Evolutionary conservation across 2,888 invertebrate species (phyloP).

Genomic region (Nowickia ferox): DNA sequence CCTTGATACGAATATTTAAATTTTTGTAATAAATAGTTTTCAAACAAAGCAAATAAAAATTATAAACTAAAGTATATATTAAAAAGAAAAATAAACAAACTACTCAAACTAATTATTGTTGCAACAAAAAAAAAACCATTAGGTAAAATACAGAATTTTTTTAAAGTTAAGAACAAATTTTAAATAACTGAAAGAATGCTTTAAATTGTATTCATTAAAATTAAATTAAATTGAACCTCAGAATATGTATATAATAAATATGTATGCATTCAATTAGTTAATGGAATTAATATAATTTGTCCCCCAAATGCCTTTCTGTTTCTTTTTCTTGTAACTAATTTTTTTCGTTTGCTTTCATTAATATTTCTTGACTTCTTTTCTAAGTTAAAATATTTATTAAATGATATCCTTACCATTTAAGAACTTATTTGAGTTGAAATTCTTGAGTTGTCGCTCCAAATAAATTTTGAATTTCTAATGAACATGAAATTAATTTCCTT

Average conservation of each 20-base stretch:
- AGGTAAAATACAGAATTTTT: constrained; percentile 33
- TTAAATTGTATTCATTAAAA: constrained; percentile 38
- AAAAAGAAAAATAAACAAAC: constrained; percentile 18
- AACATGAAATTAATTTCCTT: no score
- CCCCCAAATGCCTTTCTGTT: background rate
- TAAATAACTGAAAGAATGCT: constrained; percentile 13
- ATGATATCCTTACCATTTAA: no score
- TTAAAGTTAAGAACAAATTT: constrained; percentile 15
- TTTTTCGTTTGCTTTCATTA: background rate
- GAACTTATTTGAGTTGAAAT: no score
- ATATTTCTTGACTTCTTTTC: no score
- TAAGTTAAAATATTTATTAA: no score
- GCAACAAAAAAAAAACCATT: constrained; percentile 50
- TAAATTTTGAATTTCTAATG: no score
- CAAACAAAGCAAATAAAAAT: constrained; percentile 10
- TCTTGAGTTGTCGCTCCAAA: no score
- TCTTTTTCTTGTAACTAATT: constrained; percentile 10
- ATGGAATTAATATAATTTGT: constrained; percentile 7
- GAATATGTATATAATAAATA: background rate
- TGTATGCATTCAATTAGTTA: constrained; percentile 18
- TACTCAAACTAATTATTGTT: constrained; percentile 57
- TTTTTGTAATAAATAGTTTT: constrained; percentile 62
- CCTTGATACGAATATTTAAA: constrained; percentile 43
- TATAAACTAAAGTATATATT: constrained; percentile 51
- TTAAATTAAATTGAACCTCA: constrained; percentile 19